Base-by-base conservation (phyloP, 1,140 invertebrate species). In the Lepidurus couesii region DNA sequence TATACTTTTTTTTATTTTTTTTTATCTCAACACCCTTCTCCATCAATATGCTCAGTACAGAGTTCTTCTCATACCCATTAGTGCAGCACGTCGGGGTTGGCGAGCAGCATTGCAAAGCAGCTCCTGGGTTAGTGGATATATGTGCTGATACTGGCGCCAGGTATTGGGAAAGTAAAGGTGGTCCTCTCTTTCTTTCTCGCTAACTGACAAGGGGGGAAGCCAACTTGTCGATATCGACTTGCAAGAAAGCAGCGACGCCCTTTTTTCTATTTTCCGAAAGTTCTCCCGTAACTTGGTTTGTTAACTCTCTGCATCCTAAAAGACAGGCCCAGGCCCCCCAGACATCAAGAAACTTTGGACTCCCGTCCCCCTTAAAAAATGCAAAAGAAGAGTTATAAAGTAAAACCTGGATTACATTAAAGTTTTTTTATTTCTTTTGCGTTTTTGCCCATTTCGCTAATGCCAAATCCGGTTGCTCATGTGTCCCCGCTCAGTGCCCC, bases 11-110 rank as follows among this genome's bases (percentile, higher is more conserved):
- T 21, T 16, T 7, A 21, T 65, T 65, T 65, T 65, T 21, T 21
- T 47, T 0, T 34, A 3, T 4, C 3, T 34, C 34, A 34, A 4
- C 53, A 65, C 8, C 13, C 53, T 5, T 10, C 16, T 21, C 53
- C 21, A 65, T 65, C 53, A 65, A 65, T 65, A 65, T 65, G 53
- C 53, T n/a, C 53, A 1, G 53, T 65, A 65, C 53, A 21, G 53
- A 65, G 53, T 11, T 65, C 53, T 21, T 21, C 53, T 16, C 53
- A 21, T 65, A 11, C 9, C 53, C 53, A 65, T 65, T 65, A 65
- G 53, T 16, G 53, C 34, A 34, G 34, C 53, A 65, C 13, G 53
- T 65, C 21, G 21, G n/a, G 16, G 9, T 65, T 13, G 21, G 53
- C 53, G 53, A 9, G 53, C 21, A 65, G 53, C 13, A 9, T 65